A percentile compares a stretch with the other conserved stretches of the same genome.
Evolutionary conservation across 2,888 invertebrate species (phyloP).

Genomic region (Folsomia manolachei): DNA sequence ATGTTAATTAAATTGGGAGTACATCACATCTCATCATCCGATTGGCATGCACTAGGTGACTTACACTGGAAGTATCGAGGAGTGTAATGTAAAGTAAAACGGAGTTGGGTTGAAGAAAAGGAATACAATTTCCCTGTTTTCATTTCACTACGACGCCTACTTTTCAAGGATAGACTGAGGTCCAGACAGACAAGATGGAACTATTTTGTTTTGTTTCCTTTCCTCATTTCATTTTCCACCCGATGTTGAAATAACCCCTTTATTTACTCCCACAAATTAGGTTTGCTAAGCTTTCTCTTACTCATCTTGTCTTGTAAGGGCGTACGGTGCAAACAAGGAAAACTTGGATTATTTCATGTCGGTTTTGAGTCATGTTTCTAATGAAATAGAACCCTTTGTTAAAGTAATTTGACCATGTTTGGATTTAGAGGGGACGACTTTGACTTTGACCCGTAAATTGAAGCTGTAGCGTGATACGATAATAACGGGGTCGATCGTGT

Average conservation of each 20-base stretch:
- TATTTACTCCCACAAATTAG: conserved; percentile 10
- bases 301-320: no score
- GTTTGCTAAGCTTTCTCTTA: conserved; percentile 6
- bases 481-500: no score
- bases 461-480: no score
- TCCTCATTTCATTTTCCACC: background rate
- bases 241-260: conserved; percentile 3
- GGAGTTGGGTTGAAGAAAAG: background rate
- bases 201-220: conserved; percentile 12
- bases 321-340: no score
- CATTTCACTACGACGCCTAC: no score
- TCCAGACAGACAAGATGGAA: conserved; percentile 14
- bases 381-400: no score
- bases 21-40: conserved; percentile 14
- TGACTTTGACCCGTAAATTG: no score
- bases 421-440: no score
- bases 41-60: conserved; percentile 19
- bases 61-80: background rate
- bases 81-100: background rate
- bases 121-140: background rate
- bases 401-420: no score
- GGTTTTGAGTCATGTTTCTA: no score
- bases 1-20: conserved; percentile 23
- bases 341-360: no score
- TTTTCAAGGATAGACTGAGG: background rate